Evolutionary conservation across 2,888 invertebrate genomes (phyloP).

Genomic region (Temnothorax rugatulus): DNA sequence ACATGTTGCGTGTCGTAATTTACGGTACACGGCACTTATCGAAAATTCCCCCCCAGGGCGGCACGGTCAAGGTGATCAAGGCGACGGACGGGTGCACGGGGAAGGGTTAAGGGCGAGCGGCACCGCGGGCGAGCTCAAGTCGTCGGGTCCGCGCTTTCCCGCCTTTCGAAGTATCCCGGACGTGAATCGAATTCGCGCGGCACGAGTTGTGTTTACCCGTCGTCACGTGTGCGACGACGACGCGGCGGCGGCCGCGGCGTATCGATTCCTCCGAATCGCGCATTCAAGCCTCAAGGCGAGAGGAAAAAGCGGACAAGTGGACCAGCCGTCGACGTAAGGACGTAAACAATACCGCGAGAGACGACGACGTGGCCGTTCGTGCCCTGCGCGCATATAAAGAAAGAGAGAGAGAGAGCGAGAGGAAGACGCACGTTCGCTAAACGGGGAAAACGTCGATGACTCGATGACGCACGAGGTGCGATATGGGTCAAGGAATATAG

Average conservation of each 20-base stretch:
- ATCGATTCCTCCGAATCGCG: slow-evolving; percentile 47
- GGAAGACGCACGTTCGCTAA: not conserved
- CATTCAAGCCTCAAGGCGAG: not conserved
- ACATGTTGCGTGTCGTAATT: slow-evolving; percentile 11
- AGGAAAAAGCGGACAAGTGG: not conserved
- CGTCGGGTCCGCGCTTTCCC: slow-evolving; percentile 30
- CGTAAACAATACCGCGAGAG: slow-evolving; percentile 18
- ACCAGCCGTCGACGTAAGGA: not conserved
- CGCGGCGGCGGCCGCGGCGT: not conserved
- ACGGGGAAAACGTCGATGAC: slow-evolving; percentile 46
- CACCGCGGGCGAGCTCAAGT: slow-evolving; percentile 45
- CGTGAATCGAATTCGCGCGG: slow-evolving; percentile 22
- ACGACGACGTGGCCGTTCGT: not conserved
- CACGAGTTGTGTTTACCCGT: slow-evolving; percentile 32
- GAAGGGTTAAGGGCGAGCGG: slow-evolving; percentile 3
- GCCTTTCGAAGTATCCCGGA: not conserved
- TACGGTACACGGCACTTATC: not conserved
- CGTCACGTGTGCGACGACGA: slow-evolving; percentile 31
- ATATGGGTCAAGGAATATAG: slow-evolving; percentile 56
- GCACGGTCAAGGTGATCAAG: slow-evolving; percentile 17
- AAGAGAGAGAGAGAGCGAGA: not conserved
- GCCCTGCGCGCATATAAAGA: not conserved
- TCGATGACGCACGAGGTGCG: slow-evolving; percentile 49
- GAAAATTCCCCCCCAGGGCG: not conserved
- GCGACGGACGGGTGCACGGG: not conserved